phyloP scores from a whole-genome alignment of 1,140 invertebrate genomes.

The Magallana gigas region DNA sequence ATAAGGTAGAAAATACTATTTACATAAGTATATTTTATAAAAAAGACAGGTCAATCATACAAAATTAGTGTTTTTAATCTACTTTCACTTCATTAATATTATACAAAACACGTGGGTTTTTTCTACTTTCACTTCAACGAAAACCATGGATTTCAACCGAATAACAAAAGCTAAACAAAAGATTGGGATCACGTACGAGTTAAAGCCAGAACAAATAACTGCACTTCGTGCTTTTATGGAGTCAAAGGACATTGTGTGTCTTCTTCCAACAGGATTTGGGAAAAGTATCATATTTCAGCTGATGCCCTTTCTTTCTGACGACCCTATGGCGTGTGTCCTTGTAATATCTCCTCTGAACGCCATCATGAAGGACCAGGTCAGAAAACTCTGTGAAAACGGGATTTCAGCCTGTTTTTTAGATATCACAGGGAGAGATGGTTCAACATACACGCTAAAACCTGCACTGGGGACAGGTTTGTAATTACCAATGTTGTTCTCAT shows the following conservation, averaged over 20 bases:
- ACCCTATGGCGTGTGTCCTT: not conserved
- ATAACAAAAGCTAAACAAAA: not conserved
- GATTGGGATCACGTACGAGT: not conserved
- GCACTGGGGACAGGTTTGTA: not conserved
- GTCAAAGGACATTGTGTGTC: not conserved
- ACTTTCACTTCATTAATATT: too few relatives aligned
- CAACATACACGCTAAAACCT: not conserved
- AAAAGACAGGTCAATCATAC: not conserved
- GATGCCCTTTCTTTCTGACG: not conserved
- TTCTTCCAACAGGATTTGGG: not conserved
- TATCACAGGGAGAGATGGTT: slow-evolving; percentile 8
- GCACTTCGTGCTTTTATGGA: slow-evolving; percentile 13
- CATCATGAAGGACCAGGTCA: slow-evolving; percentile 1
- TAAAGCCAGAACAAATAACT: not conserved
- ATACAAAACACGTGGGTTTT: too few relatives aligned
- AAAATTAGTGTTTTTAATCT: too few relatives aligned
- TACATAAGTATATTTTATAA: not conserved
- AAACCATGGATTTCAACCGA: not conserved
- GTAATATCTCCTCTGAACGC: slow-evolving; percentile 4
- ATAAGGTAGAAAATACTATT: not conserved
- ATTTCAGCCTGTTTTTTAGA: slow-evolving; percentile 4
- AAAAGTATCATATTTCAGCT: not conserved
- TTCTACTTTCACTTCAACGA: not conserved
- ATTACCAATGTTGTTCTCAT: not conserved
- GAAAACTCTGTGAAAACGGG: not conserved